phyloP scores from a whole-genome alignment of 2,113 vertebrate genomes.

The Noctilio leporinus region DNA sequence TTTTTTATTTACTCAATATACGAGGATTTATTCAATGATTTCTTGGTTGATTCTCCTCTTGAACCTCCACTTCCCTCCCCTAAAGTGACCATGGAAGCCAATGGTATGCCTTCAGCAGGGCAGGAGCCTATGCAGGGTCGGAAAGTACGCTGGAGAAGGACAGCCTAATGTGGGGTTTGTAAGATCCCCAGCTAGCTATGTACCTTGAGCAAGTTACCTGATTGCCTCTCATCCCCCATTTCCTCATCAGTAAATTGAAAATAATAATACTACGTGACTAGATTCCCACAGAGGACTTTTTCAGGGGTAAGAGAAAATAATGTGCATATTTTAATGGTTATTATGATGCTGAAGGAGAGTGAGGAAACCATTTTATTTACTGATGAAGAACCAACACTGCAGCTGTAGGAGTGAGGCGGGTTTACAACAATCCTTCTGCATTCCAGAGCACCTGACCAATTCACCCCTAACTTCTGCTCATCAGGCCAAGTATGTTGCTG shows the following conservation, averaged over 20 bases:
- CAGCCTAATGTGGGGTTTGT: neutral
- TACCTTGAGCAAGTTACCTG: neutral
- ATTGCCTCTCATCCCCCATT: neutral
- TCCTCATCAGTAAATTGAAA: neutral
- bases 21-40: neutral
- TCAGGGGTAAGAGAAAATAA: neutral
- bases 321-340: neutral
- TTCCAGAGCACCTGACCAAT: neutral
- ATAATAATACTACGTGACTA: neutral
- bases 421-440: neutral
- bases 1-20: neutral
- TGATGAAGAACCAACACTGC: neutral
- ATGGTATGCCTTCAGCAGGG: neutral
- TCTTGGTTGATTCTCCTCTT: neutral
- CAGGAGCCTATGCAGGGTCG: rapidly evolving
- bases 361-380: neutral
- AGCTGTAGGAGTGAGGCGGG: neutral
- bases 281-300: neutral
- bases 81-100: neutral
- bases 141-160: neutral
- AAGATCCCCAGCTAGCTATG: neutral
- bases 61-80: neutral
- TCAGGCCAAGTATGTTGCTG: neutral
- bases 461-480: neutral
- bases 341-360: neutral